Conservation (phyloP, 2,888 invertebrate species). For the Patella caerulea region DNA sequence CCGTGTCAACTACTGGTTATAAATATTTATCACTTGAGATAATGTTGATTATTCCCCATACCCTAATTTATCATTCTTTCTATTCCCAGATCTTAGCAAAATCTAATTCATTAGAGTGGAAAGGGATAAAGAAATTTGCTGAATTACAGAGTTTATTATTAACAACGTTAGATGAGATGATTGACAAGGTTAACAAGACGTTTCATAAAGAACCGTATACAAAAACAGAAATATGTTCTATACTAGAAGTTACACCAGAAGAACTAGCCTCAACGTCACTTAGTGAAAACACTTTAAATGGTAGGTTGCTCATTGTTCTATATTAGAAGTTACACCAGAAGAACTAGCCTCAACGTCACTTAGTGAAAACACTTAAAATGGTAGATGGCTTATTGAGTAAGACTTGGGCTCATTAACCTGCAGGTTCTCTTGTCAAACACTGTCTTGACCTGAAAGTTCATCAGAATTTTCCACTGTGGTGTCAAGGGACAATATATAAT, state of each 20-base stretch:
- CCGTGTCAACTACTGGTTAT: too few species aligned
- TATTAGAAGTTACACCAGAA: slow-evolving; percentile 72
- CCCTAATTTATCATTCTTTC: not conserved
- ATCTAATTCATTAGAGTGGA: slow-evolving; percentile 77
- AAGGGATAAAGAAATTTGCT: slow-evolving; percentile 78
- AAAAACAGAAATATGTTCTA: slow-evolving; percentile 65
- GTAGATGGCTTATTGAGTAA: slow-evolving; percentile 61
- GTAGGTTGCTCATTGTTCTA: slow-evolving; percentile 67
- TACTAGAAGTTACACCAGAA: slow-evolving; percentile 72
- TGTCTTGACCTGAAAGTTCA: too few species aligned
- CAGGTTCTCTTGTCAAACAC: too few species aligned
- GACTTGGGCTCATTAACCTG: too few species aligned
- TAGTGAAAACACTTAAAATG: slow-evolving; percentile 77
- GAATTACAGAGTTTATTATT: slow-evolving; percentile 82
- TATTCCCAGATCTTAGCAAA: slow-evolving; percentile 77
- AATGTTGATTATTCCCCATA: not conserved
- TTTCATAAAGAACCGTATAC: slow-evolving; percentile 64
- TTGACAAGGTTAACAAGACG: slow-evolving; percentile 76
- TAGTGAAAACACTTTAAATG: slow-evolving; percentile 77
- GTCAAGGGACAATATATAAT: not conserved
- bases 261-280: slow-evolving; percentile 80
- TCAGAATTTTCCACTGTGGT: too few species aligned
- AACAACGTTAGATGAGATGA: slow-evolving; percentile 80
- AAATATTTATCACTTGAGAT: too few species aligned
- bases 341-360: slow-evolving; percentile 80